These are phyloP conservation scores for Helicoverpa zea DNA, from an alignment of 1,140 invertebrate species.

Conservation along the genomic window DNA sequence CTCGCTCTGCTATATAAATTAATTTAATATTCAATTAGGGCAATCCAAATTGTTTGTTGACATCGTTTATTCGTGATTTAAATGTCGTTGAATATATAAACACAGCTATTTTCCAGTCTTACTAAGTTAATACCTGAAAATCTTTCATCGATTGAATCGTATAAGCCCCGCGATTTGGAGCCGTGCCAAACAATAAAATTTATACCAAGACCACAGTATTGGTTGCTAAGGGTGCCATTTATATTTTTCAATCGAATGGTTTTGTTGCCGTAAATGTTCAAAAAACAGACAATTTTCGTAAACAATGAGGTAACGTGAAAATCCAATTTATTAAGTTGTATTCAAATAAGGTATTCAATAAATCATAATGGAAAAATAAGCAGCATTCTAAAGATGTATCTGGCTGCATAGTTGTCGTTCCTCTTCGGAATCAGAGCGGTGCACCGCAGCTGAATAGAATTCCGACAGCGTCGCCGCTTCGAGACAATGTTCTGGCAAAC, in stretches of 20 bases:
- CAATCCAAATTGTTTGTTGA: background rate
- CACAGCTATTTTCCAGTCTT: background rate
- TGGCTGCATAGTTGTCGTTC: conserved; percentile 19
- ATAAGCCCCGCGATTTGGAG: conserved; percentile 22
- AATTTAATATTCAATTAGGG: conserved; percentile 1
- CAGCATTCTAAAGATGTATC: background rate
- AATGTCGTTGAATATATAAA: too few species aligned
- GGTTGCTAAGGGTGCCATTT: background rate
- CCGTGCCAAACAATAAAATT: conserved; percentile 13
- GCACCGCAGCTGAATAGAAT: conserved; percentile 39
- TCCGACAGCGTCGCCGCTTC: conserved; percentile 9
- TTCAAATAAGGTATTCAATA: background rate
- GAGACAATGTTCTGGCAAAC: conserved; percentile 15
- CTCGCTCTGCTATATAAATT: background rate
- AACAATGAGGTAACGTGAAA: background rate
- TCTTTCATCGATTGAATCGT: conserved; percentile 39
- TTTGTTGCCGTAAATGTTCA: background rate
- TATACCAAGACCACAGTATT: conserved; percentile 1
- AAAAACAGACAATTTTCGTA: too few species aligned
- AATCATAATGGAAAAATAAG: background rate
- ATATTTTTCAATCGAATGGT: background rate
- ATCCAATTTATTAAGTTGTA: too few species aligned
- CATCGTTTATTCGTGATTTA: too few species aligned
- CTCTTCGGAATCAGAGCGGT: conserved; percentile 11
- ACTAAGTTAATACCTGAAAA: conserved; percentile 8